These are phyloP conservation scores for Lordiphosa collinella DNA, from an alignment of 1,140 invertebrate genomes.

Conservation along the genomic window DNA sequence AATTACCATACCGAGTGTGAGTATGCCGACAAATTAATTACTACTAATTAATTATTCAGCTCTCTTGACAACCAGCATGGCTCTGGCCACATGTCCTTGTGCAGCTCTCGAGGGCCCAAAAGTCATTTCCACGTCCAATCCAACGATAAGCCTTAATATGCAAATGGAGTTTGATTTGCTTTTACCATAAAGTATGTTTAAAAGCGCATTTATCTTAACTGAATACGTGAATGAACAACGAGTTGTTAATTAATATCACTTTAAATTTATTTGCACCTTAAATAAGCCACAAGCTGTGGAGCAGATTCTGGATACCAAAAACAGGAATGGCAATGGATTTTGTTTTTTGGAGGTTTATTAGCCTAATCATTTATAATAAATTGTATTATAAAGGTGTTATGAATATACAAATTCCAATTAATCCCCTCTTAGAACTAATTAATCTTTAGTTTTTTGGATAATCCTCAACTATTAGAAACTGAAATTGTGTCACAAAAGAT, in stretches of 20 bases:
- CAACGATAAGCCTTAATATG: slow-evolving; percentile 18
- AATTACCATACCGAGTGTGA: slow-evolving; percentile 40
- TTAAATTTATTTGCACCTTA: slow-evolving; percentile 45
- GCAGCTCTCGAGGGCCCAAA: slow-evolving; percentile 8
- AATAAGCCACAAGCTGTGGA: slow-evolving; percentile 30
- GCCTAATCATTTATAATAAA: no score
- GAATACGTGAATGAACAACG: slow-evolving; percentile 26
- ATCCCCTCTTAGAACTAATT: no score
- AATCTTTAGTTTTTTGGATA: no score
- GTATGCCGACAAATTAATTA: slow-evolving; percentile 43
- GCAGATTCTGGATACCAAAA: slow-evolving; percentile 22
- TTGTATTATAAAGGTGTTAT: no score
- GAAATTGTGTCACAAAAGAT: no score
- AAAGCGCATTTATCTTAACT: slow-evolving; percentile 39
- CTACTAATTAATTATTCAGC: slow-evolving; percentile 51
- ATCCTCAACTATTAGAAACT: no score
- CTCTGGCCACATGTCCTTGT: slow-evolving; percentile 13
- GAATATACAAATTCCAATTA: no score
- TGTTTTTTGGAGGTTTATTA: not conserved
- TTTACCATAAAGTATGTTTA: slow-evolving; percentile 21
- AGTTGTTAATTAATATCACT: slow-evolving; percentile 57
- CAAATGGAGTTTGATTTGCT: slow-evolving; percentile 39
- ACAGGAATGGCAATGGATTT: slow-evolving; percentile 18
- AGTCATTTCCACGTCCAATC: not conserved
- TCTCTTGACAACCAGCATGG: not conserved